A percentile compares a stretch with the other conserved stretches of the same genome.
Conservation (phyloP, 2,888 invertebrate species). For the Netelia fuscicornis region DNA sequence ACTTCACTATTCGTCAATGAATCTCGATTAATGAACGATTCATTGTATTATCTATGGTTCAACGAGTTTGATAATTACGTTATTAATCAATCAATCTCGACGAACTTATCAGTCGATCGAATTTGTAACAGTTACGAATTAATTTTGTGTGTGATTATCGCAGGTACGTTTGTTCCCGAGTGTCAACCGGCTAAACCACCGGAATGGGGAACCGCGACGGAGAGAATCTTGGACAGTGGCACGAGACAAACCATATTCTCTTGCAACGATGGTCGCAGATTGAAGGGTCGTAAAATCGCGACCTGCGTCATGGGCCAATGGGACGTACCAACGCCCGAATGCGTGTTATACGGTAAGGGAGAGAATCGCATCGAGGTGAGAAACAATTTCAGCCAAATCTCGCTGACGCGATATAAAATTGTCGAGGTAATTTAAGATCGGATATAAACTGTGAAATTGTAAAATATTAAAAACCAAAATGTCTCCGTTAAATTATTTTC, state of each 20-base stretch:
- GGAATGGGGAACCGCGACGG: slow-evolving; percentile 77
- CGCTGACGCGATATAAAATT: not conserved
- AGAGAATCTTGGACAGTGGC: slow-evolving; percentile 77
- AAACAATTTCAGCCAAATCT: not conserved
- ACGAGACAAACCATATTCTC: slow-evolving; percentile 79
- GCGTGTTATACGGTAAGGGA: slow-evolving; percentile 77
- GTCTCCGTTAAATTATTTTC: no score
- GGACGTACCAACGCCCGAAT: slow-evolving; percentile 79
- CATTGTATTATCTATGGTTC: not conserved
- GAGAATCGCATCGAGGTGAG: not conserved
- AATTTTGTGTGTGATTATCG: not conserved
- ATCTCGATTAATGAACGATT: not conserved
- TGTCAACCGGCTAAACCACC: slow-evolving; percentile 78
- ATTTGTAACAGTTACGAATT: not conserved
- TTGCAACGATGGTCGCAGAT: slow-evolving; percentile 78
- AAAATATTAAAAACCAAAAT: no score
- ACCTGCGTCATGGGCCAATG: slow-evolving; percentile 79
- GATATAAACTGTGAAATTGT: no score
- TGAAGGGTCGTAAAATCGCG: slow-evolving; percentile 80
- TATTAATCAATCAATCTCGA: not conserved
- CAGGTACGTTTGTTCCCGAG: slow-evolving; percentile 58
- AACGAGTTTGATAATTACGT: not conserved
- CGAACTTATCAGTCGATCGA: not conserved
- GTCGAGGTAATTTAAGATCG: not conserved
- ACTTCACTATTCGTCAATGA: not conserved